These are phyloP conservation scores for Drosophila aff. DNA, from an alignment of 1,140 invertebrate species.

Conservation along the genomic window DNA sequence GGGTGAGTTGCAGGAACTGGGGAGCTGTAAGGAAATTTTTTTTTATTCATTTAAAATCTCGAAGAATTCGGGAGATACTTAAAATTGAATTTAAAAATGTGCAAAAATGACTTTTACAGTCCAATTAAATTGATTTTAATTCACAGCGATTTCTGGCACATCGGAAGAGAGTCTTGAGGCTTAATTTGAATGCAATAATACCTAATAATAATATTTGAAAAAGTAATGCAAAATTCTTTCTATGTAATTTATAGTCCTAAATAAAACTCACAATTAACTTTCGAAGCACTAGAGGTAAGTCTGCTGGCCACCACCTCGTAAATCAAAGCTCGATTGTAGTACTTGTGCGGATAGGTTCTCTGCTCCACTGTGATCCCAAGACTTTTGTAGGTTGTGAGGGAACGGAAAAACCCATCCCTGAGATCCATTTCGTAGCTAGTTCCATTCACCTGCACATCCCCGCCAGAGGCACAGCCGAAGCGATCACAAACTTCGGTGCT, in stretches of 20 bases:
- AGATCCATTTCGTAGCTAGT: conserved; percentile 80
- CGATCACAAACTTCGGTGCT: conserved; percentile 47
- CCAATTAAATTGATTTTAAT: too few relatives aligned
- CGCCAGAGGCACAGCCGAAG: conserved; percentile 29
- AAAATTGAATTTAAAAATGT: too few relatives aligned
- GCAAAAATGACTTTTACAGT: too few relatives aligned
- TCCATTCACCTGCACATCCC: conserved; percentile 69
- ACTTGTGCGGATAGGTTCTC: conserved; percentile 87
- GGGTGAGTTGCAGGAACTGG: conserved; percentile 41
- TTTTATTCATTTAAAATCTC: too few relatives aligned
- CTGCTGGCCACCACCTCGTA: conserved; percentile 85
- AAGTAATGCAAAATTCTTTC: background rate
- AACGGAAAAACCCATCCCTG: conserved; percentile 62
- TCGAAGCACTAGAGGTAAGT: background rate
- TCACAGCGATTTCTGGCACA: too few relatives aligned
- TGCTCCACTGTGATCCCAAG: conserved; percentile 76
- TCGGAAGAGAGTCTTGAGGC: too few relatives aligned
- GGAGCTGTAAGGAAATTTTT: conserved; percentile 24
- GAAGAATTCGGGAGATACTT: background rate
- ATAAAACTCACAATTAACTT: conserved; percentile 32
- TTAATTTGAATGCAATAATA: background rate
- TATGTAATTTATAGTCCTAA: background rate
- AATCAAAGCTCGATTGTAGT: conserved; percentile 86
- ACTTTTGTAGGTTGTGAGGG: conserved; percentile 22
- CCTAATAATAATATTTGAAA: background rate